Base-by-base conservation (phyloP, 2,888 invertebrate genomes). In the Eupeodes luniger region DNA sequence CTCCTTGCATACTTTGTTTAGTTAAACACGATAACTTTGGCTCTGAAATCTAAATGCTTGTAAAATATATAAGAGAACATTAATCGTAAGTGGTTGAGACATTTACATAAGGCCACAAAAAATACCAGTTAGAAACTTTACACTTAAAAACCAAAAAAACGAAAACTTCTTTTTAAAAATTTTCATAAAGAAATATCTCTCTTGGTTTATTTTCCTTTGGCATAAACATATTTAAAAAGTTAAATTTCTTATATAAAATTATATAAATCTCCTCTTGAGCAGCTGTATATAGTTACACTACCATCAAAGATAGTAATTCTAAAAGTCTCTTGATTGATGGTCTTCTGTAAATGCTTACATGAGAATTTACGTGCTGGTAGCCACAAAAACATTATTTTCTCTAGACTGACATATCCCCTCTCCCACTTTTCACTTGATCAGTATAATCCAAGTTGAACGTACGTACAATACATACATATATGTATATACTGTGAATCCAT, bases 321-420 rank as follows among this genome's bases (percentile, higher is more conserved):
- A 64, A 67, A 67, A 36, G 55, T 70, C 53, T 34, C 34, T 61
- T 87, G 86, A 87, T 83, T 87, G 86, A 87, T 87, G 80, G 53
- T 76, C 83, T 76, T 40, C 47, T 11, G 47, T 53, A 49, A 79
- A 69, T 75, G 75, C 16, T 75, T 67, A 44, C 70, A 64, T 66
- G 59, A 55, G 9, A 61, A 59, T 83, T 53, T 53, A 72, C 70
- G 36, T 77, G 53, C 62, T 49, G 55, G 55, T 67, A 34, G 27
- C 34, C 49, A 78, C 55, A 78, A 69, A 69, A 78, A 59, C 74
- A 76, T 40, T 14, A 47, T 66, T 27, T 66, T 47, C 16, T 61
- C 53, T 40, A 40, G 40, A 40, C 40, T 40, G 40, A 40, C 10
- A 2, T 53, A 3, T 10, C 11, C 11, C 27, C 19, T 78, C 36